Conservation (phyloP, 2,113 vertebrate species). For the Psettodes erumei region DNA sequence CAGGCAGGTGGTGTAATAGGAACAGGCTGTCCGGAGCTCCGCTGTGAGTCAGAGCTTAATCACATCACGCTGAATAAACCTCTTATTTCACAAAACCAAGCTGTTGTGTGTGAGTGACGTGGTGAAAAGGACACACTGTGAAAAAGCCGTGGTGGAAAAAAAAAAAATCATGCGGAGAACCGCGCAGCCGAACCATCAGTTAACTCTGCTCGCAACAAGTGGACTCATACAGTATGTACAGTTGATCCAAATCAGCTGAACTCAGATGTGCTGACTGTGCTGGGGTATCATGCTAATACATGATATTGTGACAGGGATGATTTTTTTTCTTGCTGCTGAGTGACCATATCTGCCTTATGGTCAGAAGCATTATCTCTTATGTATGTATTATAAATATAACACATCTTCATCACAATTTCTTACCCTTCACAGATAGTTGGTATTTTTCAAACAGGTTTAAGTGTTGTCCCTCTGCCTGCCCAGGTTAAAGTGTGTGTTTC, state of each 20-base stretch:
- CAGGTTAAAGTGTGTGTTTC: background rate
- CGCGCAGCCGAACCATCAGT: constrained; percentile 15
- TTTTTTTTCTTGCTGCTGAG: background rate
- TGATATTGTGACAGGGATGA: background rate
- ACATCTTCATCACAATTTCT: no score
- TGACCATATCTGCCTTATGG: background rate
- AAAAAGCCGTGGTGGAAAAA: constrained; percentile 31
- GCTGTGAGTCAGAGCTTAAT: constrained; percentile 16
- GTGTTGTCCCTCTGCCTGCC: background rate
- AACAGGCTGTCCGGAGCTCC: constrained; percentile 39
- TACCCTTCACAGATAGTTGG: no score
- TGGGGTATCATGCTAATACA: no score
- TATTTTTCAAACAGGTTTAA: no score
- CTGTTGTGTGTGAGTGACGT: constrained; percentile 54
- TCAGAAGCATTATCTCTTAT: background rate
- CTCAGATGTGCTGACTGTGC: background rate
- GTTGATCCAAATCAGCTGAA: background rate
- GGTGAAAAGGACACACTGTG: constrained; percentile 46
- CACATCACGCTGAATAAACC: constrained; percentile 44
- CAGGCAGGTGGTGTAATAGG: constrained; percentile 8
- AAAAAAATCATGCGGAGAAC: background rate
- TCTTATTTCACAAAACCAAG: constrained; percentile 45
- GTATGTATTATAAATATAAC: no score
- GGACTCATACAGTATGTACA: constrained; percentile 1
- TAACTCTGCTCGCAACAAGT: background rate